Evolutionary conservation across 2,113 vertebrate genomes (phyloP).

Genomic region (Heterotilapia buettikoferi): DNA sequence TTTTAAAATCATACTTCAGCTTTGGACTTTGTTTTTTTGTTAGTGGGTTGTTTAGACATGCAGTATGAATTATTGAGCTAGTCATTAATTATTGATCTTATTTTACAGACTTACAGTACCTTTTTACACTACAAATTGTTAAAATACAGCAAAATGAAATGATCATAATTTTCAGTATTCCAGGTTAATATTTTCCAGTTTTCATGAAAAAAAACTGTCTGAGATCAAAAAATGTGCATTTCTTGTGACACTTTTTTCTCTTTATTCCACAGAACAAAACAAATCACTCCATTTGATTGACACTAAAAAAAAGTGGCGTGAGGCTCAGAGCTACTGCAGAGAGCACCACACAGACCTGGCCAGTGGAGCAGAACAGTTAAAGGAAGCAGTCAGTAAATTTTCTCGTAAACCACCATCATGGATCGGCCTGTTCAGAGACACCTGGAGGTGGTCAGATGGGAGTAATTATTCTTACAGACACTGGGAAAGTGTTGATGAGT

Average conservation of each 20-base stretch:
- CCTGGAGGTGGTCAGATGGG: slow-evolving; percentile 8
- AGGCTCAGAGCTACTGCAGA: neutral
- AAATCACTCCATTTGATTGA: neutral
- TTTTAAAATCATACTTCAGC: neutral
- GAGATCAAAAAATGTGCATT: neutral
- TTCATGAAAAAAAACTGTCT: neutral
- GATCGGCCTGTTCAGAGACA: neutral
- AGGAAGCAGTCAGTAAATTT: neutral
- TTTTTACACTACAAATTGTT: neutral
- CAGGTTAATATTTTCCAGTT: neutral
- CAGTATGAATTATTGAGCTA: neutral
- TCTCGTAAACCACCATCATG: fast-evolving
- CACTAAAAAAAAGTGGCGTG: fast-evolving
- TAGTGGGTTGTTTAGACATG: neutral
- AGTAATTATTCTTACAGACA: neutral
- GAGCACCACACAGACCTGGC: neutral
- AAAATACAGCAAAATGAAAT: neutral
- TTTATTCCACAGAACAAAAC: neutral
- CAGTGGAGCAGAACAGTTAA: neutral
- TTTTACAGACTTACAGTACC: neutral
- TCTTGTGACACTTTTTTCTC: neutral
- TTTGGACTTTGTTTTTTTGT: neutral
- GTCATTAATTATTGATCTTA: neutral
- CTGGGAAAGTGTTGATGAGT: neutral
- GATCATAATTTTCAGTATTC: neutral